Base-by-base conservation (phyloP, 1,140 invertebrate genomes). In the Drosophila varians region DNA sequence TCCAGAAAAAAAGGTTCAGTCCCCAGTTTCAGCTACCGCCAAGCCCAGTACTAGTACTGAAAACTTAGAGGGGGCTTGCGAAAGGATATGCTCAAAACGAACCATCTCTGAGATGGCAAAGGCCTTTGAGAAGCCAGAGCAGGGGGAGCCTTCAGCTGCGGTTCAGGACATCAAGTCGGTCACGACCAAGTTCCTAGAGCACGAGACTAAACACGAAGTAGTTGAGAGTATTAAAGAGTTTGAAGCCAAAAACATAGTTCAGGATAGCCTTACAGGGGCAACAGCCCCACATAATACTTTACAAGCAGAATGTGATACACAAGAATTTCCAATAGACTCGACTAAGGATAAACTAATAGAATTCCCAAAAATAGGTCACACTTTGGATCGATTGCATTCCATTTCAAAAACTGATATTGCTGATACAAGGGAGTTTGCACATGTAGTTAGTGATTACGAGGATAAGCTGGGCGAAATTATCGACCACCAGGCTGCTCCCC, bases 71-170 rank as follows among this genome's bases (percentile, higher is more conserved):
- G 68, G 46, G 7, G 48, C 71, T 8, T 82, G 74, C 31, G 86
- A 89, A 75, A 73, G 69, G 40, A 76, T 47, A 69, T 87, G 86
- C 65, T 74, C 71, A 54, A 89, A 89, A 57, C 74, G 69, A 14
- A 82, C 68, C 18, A 56, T 86, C 21, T 66, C 48, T 23, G 65
- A 75, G 36, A 65, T 72, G 77, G 49, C 80, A 34, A 57, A 76
- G 40, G 71, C 25, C 31, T 76, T 64, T 38, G 55, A 70, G 60
- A 64, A 56, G 2, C 45, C 52, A 47, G 8, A 42, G 6, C 31
- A 77, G 11, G 26, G 21, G 11, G 45, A 56, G 19, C 14, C 0
- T n/a, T n/a, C 26, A 14, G 19, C 46, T 31, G 12, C 9, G 19
- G 23, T 11, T 12, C 12, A 56, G 4, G 40, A 74, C 34, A 21